phyloP scores from a whole-genome alignment of 2,797 vertebrate genomes.

The Melanotaenia pygmaea region DNA sequence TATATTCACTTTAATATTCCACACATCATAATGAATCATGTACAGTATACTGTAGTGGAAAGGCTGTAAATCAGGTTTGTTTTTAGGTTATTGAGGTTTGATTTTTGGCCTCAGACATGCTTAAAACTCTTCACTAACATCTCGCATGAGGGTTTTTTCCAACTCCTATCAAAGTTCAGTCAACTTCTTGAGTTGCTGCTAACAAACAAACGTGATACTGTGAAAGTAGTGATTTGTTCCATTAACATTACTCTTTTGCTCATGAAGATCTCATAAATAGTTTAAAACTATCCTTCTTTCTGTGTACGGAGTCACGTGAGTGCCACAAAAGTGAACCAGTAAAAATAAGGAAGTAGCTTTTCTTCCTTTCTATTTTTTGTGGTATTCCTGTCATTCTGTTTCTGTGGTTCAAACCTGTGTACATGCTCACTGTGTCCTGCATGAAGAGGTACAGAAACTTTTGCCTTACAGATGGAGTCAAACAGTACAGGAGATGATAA shows the following conservation, averaged over 20 bases:
- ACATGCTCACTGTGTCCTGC: neutral
- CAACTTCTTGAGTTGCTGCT: neutral
- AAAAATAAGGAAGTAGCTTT: neutral
- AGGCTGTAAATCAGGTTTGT: neutral
- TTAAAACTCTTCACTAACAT: neutral
- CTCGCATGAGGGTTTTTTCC: neutral
- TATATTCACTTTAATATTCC: slow-evolving; percentile 1
- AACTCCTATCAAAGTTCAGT: slow-evolving; percentile 6
- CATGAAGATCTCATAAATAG: neutral
- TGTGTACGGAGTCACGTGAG: neutral
- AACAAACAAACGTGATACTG: slow-evolving; percentile 48
- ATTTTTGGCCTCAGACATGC: neutral
- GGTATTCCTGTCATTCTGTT: neutral
- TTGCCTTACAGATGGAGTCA: slow-evolving; percentile 7
- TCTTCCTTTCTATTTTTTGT: neutral
- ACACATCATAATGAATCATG: neutral
- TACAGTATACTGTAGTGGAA: neutral
- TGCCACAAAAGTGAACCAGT: neutral
- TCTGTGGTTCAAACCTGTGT: slow-evolving; percentile 22
- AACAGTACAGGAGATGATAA: neutral
- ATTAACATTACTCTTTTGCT: slow-evolving; percentile 19
- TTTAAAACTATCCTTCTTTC: neutral
- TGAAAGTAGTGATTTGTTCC: slow-evolving; percentile 50
- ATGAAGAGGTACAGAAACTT: neutral
- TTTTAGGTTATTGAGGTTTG: neutral